Evolutionary conservation across 2,888 invertebrate species (phyloP), one percentile per base, ranked within the genome.

Genomic region (Acanthoscelides obtectus): DNA sequence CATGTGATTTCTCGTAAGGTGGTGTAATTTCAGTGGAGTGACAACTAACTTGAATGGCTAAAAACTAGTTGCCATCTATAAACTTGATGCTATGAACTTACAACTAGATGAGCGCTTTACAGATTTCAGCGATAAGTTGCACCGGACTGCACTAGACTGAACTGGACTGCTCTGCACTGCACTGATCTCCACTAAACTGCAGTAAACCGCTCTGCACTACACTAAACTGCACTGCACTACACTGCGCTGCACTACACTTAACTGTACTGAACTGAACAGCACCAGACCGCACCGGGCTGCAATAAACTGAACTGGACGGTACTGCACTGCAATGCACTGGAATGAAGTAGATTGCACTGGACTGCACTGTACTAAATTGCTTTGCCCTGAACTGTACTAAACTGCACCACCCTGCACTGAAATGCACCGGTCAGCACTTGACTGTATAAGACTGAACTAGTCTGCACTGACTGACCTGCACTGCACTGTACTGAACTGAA

Each of bases 271-370:
- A 67, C 67, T 67, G 22, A 20, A 67, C 67, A 20, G 22, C 21
- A 67, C 67, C 21, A n/a, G n/a, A 67, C 22, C 21, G 22, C 21
- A 67, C 67, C 21, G 22, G n/a, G 21, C 67, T 67, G 22, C 21
- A 67, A 20, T 67, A n/a, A 20, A 67, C 67, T 67, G 22, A 20
- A 67, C 67, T 67, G 22, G n/a, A 67, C 67, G n/a, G 22, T 67
- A 67, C 67, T 67, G 22, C 21, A 67, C 67, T 67, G 22, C 21
- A 67, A 20, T 67, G 22, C 21, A 67, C 67, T 67, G 22, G n/a
- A 67, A 20, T 67, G 22, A 20, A 67, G 21, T 67, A n/a, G n/a
- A 67, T 22, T 67, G 22, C 21, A 67, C 67, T 67, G 22, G n/a
- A 67, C 67, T 67, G 22, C 21, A 67, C 67, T 67, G 22, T 67